Evolutionary conservation across 92 coral and sea anemone species (phyloP).

Genomic region (Paragorgia papillata): DNA sequence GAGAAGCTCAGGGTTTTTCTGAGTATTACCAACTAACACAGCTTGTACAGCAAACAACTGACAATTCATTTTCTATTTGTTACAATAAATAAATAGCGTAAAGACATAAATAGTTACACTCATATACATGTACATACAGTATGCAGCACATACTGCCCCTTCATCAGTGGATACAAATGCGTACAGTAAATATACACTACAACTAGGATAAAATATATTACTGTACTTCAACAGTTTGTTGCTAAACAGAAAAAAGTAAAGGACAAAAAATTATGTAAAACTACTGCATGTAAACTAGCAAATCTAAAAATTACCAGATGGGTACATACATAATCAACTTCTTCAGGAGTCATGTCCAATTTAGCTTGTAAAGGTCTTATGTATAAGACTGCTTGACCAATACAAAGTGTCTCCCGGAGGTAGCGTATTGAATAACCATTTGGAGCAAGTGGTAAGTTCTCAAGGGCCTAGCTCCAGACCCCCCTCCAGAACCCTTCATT

Average conservation of each 20-base stretch:
- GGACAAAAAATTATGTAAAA: too few relatives aligned
- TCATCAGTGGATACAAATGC: too few relatives aligned
- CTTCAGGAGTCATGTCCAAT: slow-evolving; percentile 25
- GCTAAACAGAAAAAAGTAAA: too few relatives aligned
- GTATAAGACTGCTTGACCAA: slow-evolving; percentile 32
- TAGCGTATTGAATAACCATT: slow-evolving; percentile 33
- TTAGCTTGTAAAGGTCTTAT: slow-evolving; percentile 18
- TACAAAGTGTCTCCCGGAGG: slow-evolving; percentile 24
- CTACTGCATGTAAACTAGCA: not conserved
- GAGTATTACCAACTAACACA: too few relatives aligned
- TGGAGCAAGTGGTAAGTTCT: slow-evolving; percentile 46
- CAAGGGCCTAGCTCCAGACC: slow-evolving; percentile 44
- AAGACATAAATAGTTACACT: not conserved
- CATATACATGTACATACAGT: too few relatives aligned
- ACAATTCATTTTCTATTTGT: too few relatives aligned
- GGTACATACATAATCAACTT: slow-evolving; percentile 11
- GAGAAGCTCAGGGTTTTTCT: too few relatives aligned
- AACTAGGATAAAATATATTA: too few relatives aligned
- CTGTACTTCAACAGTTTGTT: too few relatives aligned
- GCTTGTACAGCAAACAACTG: too few relatives aligned
- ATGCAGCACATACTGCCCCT: not conserved
- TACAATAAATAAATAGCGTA: too few relatives aligned
- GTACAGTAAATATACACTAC: too few relatives aligned
- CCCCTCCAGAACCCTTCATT: slow-evolving; percentile 47
- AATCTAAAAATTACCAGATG: not conserved